Evolutionary conservation across 2,797 vertebrate genomes (phyloP), one percentile per base, ranked within the genome.

Genomic region (Ambastaia sidthimunki): DNA sequence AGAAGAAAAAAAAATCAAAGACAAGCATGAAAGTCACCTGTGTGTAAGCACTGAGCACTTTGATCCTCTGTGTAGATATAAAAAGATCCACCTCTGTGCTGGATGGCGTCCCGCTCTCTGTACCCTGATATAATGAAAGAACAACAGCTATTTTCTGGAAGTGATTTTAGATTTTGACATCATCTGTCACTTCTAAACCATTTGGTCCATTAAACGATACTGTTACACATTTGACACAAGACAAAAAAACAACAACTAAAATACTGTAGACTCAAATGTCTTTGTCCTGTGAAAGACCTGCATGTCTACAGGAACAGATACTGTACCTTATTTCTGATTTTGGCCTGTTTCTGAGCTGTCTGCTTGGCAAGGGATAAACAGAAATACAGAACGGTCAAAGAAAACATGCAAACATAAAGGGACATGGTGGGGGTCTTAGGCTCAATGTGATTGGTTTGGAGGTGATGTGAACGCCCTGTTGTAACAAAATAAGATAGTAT

Each of bases 1-100:
- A 74, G 15, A 28, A 25, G 68, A 23, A 37, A 4, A 63, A 12
- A 2, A 48, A 44, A 7, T 3, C 4, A 73, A 10, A 37, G 34
- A 37, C 34, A 37, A 48, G 21, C 44, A n/a, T 44, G 41, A 57
- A 44, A 54, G 78, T 25, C 94, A 98, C 97, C 96, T 99, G 97
- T 31, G 96, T 95, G 89, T 97, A 97, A 47, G 97, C 97, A 83
- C 98, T 98, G 89, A 99, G 91, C 44, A 99, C 97, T 95, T 98
- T 99, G 91, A 99, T 99, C 92, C 97, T 96, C 91, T 97, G 97
- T 0, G 97, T 99, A 71, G 97, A 99, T 91, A 99, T 98, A 88
- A 99, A 99, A 82, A 99, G 96, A 84, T 99, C 97, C 57, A 99
- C 97, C 88, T 99, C 97, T 0, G 95, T 96, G 76, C 95, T 94